Conservation (phyloP, 2,888 invertebrate species). For the Rhogogaster chlorosoma region DNA sequence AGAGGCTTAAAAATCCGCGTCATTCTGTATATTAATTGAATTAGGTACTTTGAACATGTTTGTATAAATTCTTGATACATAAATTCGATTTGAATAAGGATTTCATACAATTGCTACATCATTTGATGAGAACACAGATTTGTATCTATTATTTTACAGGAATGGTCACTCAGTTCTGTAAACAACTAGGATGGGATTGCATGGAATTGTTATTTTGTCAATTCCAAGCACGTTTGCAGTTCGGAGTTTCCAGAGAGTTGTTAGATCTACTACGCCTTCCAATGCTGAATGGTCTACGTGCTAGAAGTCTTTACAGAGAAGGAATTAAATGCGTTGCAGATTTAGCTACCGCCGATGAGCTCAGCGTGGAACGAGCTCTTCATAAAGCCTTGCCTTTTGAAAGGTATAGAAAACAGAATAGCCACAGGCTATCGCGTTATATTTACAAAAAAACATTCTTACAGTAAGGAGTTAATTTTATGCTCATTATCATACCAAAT, state of each 20-base stretch:
- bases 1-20: neutral
- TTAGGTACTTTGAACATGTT: neutral
- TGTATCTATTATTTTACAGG: constrained; percentile 79
- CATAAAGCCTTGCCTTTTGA: constrained; percentile 91
- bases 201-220: constrained; percentile 93
- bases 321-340: constrained; percentile 89
- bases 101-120: neutral
- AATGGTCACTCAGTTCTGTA: constrained; percentile 98
- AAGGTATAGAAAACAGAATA: constrained; percentile 78
- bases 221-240: constrained; percentile 96
- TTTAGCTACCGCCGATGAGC: constrained; percentile 87
- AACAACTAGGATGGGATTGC: constrained; percentile 94
- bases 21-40: too few relatives aligned
- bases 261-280: constrained; percentile 94
- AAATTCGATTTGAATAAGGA: neutral
- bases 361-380: constrained; percentile 87
- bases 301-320: constrained; percentile 89
- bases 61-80: neutral
- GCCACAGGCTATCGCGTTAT: neutral
- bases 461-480: neutral
- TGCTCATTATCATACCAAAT: constrained; percentile 1
- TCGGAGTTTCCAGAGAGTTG: constrained; percentile 95
- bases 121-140: neutral
- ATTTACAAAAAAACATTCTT: neutral
- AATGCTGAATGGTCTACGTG: constrained; percentile 90